These are phyloP conservation scores for Ceratosolen solmsi DNA, from an alignment of 1,140 invertebrate species.

Conservation along the genomic window DNA sequence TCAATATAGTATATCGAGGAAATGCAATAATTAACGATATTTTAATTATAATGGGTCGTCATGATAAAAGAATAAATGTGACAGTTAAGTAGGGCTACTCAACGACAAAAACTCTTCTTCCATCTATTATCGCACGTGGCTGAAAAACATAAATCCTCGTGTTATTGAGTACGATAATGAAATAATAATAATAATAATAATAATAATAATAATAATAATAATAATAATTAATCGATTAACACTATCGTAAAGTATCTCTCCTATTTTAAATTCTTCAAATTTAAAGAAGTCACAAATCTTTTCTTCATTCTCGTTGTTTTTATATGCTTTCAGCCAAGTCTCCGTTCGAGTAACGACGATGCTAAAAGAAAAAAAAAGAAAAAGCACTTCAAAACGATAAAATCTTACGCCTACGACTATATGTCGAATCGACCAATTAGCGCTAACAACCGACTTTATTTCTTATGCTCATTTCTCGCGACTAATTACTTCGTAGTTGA, in stretches of 20 bases:
- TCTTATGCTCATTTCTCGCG: constrained; percentile 7
- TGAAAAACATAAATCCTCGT: no score
- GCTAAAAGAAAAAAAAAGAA: constrained; percentile 15
- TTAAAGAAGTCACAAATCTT: neutral
- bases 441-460: constrained; percentile 37
- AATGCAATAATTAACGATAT: no score
- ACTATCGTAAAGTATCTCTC: neutral
- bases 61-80: no score
- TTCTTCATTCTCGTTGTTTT: no score
- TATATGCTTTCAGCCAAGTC: neutral
- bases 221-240: constrained; percentile 1
- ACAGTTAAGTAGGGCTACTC: no score
- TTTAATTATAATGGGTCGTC: no score
- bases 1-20: no score
- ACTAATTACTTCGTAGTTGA: constrained; percentile 38
- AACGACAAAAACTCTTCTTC: no score
- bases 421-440: constrained; percentile 39
- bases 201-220: no score
- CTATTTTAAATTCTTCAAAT: neutral
- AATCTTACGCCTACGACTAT: constrained; percentile 16
- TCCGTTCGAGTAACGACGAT: neutral
- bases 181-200: no score
- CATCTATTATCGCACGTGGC: no score
- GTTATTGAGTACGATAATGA: no score
- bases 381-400: constrained; percentile 28